Evolutionary conservation across 2,888 invertebrate genomes (phyloP).

Genomic region (Eristalinus aeneus): DNA sequence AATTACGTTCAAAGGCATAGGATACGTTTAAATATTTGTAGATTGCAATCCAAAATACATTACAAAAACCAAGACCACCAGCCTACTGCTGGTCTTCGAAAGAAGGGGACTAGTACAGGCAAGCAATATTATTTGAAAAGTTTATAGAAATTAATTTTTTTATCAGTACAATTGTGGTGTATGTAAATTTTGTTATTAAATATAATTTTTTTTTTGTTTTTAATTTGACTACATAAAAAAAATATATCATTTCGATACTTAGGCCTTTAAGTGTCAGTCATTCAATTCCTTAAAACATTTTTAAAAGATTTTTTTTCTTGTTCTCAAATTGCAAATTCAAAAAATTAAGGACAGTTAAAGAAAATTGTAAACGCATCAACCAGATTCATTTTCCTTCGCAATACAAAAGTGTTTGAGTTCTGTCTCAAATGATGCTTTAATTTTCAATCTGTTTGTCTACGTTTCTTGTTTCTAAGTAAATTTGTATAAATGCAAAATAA

Average conservation of each 20-base stretch:
- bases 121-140: slow-evolving; percentile 60
- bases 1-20: slow-evolving; percentile 26
- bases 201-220: slow-evolving; percentile 19
- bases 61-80: slow-evolving; percentile 66
- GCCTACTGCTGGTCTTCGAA: slow-evolving; percentile 57
- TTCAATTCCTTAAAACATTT: slow-evolving; percentile 75
- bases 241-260: slow-evolving; percentile 58
- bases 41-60: slow-evolving; percentile 63
- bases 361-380: slow-evolving; percentile 12
- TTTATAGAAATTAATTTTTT: slow-evolving; percentile 45
- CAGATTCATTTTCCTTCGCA: background rate
- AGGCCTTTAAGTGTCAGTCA: slow-evolving; percentile 80
- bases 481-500: slow-evolving; percentile 13
- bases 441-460: background rate
- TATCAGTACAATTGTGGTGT: slow-evolving; percentile 75
- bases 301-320: slow-evolving; percentile 1
- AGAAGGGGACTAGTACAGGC: slow-evolving; percentile 30
- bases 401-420: slow-evolving; percentile 12
- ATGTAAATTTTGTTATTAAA: slow-evolving; percentile 13
- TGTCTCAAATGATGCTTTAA: background rate
- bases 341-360: slow-evolving; percentile 10
- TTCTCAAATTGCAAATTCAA: background rate
- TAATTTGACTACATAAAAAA: slow-evolving; percentile 43
- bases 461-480: slow-evolving; percentile 17
- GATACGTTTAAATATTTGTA: slow-evolving; percentile 14